Conservation (phyloP, 2,888 invertebrate species). For the Deilephila porcellus region DNA sequence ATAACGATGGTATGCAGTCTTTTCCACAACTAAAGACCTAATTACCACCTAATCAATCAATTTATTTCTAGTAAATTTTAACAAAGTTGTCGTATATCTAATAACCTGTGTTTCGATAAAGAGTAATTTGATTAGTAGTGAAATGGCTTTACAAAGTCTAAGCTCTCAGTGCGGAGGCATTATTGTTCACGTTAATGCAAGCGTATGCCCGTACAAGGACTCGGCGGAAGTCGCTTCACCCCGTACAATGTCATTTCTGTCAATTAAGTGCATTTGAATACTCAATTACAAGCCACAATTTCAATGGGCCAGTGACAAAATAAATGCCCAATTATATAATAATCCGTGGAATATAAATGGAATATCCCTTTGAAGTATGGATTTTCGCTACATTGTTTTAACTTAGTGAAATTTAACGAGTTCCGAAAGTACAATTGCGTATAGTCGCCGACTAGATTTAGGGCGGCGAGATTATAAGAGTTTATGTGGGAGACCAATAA, state of each 20-base stretch:
- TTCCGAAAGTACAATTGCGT: conserved; percentile 12
- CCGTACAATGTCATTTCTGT: conserved; percentile 45
- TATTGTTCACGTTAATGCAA: conserved; percentile 25
- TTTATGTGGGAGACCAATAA: neutral
- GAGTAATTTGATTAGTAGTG: conserved; percentile 25
- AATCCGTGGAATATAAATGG: conserved; percentile 54
- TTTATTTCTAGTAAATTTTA: neutral
- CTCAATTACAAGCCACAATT: conserved; percentile 52
- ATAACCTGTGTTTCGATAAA: conserved; percentile 1
- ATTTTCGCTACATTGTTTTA: conserved; percentile 33
- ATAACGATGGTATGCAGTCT: too few relatives aligned
- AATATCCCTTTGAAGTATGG: conserved; percentile 41
- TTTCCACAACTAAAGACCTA: too few relatives aligned
- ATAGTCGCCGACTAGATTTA: conserved; percentile 8
- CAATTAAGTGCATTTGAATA: conserved; percentile 65
- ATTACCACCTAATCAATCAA: neutral
- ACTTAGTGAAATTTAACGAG: conserved; percentile 19
- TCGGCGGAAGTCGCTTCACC: conserved; percentile 23
- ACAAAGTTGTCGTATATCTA: neutral
- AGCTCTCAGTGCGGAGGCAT: conserved; percentile 24
- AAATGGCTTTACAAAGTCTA: conserved; percentile 20
- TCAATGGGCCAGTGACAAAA: conserved; percentile 38
- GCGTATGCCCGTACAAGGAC: conserved; percentile 25
- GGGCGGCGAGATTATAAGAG: neutral
- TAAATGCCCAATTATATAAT: conserved; percentile 49